These are phyloP conservation scores for Chaenodraco wilsoni DNA, from an alignment of 2,797 vertebrate genomes.

Conservation along the genomic window DNA sequence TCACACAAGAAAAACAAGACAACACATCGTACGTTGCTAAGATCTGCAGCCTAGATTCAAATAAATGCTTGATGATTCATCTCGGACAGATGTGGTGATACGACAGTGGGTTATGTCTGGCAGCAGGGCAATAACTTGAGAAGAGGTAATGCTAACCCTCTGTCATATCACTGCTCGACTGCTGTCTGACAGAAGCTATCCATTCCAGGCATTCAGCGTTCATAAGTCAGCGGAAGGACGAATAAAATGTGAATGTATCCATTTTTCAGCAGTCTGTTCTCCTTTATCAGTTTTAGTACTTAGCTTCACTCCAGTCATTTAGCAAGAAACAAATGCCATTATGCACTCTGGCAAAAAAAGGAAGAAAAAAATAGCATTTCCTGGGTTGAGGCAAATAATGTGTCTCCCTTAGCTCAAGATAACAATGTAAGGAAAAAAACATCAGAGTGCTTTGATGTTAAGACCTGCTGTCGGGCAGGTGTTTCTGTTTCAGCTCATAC, in stretches of 20 bases:
- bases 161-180: conserved; percentile 1
- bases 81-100: not conserved
- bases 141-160: not conserved
- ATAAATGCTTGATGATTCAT: not conserved
- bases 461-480: too few relatives aligned
- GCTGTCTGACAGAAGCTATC: not conserved
- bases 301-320: not conserved
- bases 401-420: too few relatives aligned
- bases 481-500: too few relatives aligned
- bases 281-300: not conserved
- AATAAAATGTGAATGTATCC: conserved; percentile 7
- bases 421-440: too few relatives aligned
- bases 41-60: not conserved
- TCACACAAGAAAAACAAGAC: too few relatives aligned
- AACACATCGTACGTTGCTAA: not conserved
- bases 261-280: not conserved
- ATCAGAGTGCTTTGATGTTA: too few relatives aligned
- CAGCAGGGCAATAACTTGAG: not conserved
- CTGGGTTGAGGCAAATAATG: too few relatives aligned
- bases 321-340: not conserved
- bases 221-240: not conserved
- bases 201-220: not conserved
- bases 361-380: too few relatives aligned
- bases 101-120: not conserved
- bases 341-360: not conserved